Evolutionary conservation across 2,113 vertebrate species (phyloP), one percentile per base, ranked within the genome.

Genomic region (Lophura nycthemera): DNA sequence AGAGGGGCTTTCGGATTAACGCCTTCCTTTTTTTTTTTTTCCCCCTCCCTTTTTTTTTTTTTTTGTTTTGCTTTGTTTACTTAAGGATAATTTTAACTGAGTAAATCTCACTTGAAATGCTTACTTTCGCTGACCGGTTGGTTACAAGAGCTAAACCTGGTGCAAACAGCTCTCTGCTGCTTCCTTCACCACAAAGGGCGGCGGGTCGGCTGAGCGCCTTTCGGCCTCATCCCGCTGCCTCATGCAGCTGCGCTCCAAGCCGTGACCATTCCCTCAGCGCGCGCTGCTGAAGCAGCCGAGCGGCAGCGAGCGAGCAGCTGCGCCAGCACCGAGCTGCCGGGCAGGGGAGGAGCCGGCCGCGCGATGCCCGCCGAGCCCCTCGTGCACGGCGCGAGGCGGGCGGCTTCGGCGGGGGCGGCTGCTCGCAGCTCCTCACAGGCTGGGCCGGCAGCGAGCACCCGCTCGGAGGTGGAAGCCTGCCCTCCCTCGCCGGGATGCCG

Each of bases 191-290:
- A 12, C 21, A 22, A 24, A 48, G 47, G 47, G 47, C 11, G 47
- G 47, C 47, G 21, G 21, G 47, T 48, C 47, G 11, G 47, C 47
- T 24, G 10, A 2, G 47, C 47, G 47, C 47, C 30, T 36, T 48
- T 67, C 40, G 19, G 22, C 8, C 14, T 63, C 8, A 2, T 25
- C 42, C 32, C 17, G 27, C 57, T 54, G 61, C 65, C 29, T 75
- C 15, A 21, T 24, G 36, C 40, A 48, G 45, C 11, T n/a, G 13
- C 11, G 10, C 8, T 12, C 20, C 64, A 56, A 50, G 38, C 38
- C 45, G 4, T 27, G 32, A 10, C 19, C 32, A 0, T 14, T 57
- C 8, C 8, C 7, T 25, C 76, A 1, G 1, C 29, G 10, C 15
- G 15, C 36, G 24, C 36, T 63, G 60, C 14, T 14, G 34, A 16